These are phyloP conservation scores for Sprattus sprattus DNA, from an alignment of 2,113 vertebrate genomes.

Conservation along the genomic window DNA sequence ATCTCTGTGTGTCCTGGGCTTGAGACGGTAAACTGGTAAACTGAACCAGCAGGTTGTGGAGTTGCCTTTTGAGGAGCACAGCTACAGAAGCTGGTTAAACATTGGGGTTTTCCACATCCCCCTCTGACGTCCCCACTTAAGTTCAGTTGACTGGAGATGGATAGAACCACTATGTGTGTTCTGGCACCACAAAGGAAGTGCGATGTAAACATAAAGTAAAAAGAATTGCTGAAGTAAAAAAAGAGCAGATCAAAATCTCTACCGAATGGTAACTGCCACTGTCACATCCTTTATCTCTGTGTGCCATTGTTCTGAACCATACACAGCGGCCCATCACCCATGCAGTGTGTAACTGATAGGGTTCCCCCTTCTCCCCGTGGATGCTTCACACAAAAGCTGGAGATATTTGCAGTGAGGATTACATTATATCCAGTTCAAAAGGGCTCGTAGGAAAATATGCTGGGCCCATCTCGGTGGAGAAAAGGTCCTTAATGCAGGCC, in stretches of 20 bases:
- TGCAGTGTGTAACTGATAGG: slow-evolving; percentile 74
- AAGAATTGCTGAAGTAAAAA: slow-evolving; percentile 54
- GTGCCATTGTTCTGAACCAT: slow-evolving; percentile 75
- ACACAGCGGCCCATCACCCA: slow-evolving; percentile 69
- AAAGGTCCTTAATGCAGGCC: slow-evolving; percentile 81
- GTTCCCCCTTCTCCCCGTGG: slow-evolving; percentile 65
- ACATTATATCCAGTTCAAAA: slow-evolving; percentile 81
- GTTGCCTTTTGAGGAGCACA: background rate
- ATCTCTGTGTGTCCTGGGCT: background rate
- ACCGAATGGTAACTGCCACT: slow-evolving; percentile 30
- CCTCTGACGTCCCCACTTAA: background rate
- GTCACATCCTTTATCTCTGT: slow-evolving; percentile 68
- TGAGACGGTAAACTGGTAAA: background rate
- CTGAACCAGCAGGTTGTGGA: background rate
- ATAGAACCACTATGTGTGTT: slow-evolving; percentile 29
- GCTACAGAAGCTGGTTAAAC: background rate
- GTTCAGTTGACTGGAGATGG: slow-evolving; percentile 15
- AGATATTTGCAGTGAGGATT: slow-evolving; percentile 79
- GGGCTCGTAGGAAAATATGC: slow-evolving; percentile 80
- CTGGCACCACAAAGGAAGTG: slow-evolving; percentile 31
- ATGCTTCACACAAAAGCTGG: slow-evolving; percentile 76
- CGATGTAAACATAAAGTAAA: slow-evolving; percentile 40
- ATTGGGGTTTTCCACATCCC: background rate
- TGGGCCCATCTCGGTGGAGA: slow-evolving; percentile 67
- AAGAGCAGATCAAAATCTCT: slow-evolving; percentile 50